Percentiles rank a stretch among this genome's conserved stretches.
Conservation (phyloP, 1,140 invertebrate genomes). For the honey bee (Apis mellifera) region DNA sequence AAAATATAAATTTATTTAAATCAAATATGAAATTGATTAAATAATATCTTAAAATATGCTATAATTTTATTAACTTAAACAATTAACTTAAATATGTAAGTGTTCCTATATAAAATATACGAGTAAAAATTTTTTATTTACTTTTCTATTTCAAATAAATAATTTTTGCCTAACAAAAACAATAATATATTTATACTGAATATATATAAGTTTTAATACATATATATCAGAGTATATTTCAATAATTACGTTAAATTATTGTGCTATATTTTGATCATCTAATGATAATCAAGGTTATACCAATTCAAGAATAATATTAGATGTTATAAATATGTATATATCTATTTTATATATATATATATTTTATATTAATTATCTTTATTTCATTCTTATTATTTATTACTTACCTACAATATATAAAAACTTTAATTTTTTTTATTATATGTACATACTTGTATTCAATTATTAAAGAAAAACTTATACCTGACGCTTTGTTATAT, state of each 20-base stretch:
- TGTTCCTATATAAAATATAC: slow-evolving; percentile 2
- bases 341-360: slow-evolving; percentile 19
- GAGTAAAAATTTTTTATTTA: not conserved
- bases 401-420: not conserved
- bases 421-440: not conserved
- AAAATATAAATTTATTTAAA: slow-evolving; percentile 38
- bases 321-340: not conserved
- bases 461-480: not conserved
- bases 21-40: not conserved
- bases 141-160: not conserved
- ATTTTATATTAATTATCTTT: not conserved
- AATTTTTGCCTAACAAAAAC: not conserved
- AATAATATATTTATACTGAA: not conserved
- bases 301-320: not conserved
- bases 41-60: not conserved
- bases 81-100: slow-evolving; percentile 3
- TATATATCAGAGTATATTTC: not conserved
- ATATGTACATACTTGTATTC: not conserved
- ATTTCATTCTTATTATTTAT: not conserved
- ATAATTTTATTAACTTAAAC: not conserved
- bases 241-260: slow-evolving; percentile 4
- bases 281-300: not conserved
- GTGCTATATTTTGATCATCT: not conserved
- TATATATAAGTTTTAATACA: not conserved
- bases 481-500: not conserved